phyloP scores from a whole-genome alignment of 2,797 vertebrate species.

The Gymnodraco acuticeps region DNA sequence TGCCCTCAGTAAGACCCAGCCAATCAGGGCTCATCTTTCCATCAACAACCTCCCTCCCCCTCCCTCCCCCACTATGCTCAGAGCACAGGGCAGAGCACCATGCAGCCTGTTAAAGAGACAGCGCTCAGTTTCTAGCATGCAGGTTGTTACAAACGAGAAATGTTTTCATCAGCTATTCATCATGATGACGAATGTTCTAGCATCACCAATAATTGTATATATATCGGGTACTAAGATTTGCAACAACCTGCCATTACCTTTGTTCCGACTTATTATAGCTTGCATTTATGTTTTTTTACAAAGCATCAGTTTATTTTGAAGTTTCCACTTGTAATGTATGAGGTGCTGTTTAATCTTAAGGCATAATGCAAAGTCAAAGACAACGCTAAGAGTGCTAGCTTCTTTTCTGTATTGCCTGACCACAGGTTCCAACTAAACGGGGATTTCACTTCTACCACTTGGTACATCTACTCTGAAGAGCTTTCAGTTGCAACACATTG shows the following conservation, averaged over 20 bases:
- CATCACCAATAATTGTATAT: constrained; percentile 20
- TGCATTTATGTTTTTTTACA: background rate
- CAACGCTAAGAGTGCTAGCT: background rate
- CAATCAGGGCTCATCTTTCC: constrained; percentile 69
- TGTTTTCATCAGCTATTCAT: constrained; percentile 62
- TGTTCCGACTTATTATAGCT: too few species aligned
- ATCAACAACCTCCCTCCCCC: constrained; percentile 78
- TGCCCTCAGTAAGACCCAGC: constrained; percentile 58
- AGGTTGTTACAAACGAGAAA: constrained; percentile 36
- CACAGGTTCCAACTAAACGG: too few species aligned
- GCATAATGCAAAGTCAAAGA: background rate
- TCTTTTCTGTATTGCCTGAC: too few species aligned
- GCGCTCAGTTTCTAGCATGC: constrained; percentile 29
- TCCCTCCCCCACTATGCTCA: constrained; percentile 71
- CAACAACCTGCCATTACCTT: background rate
- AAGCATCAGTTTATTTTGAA: background rate
- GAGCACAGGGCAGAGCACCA: constrained; percentile 71
- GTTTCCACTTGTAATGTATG: background rate
- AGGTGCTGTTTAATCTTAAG: background rate
- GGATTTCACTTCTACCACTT: too few species aligned
- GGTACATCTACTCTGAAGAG: too few species aligned
- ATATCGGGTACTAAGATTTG: constrained; percentile 6
- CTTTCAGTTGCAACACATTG: too few species aligned
- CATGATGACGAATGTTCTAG: constrained; percentile 51
- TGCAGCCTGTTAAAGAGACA: constrained; percentile 83